A percentile compares a stretch with the other conserved stretches of the same genome.
Evolutionary conservation across 2,888 invertebrate species (phyloP).

Genomic region (Epinotia bilunana): DNA sequence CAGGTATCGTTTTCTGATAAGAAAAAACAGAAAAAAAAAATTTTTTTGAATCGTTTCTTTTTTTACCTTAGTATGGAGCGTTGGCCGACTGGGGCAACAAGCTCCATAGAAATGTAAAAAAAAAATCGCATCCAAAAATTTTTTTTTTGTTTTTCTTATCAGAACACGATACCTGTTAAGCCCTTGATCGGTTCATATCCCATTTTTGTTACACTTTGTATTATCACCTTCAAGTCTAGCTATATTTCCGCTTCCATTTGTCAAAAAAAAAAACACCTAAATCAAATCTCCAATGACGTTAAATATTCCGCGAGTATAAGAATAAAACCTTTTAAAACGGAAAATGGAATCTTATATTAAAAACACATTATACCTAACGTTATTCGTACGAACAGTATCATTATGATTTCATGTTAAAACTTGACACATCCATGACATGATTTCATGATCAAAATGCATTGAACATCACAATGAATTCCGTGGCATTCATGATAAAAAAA

Average conservation of each 20-base stretch:
- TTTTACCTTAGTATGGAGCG: too few relatives aligned
- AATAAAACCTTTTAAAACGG: background rate
- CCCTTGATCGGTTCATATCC: too few relatives aligned
- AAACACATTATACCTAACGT: background rate
- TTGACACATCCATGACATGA: conserved; percentile 1
- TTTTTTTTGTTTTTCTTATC: too few relatives aligned
- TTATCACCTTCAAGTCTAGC: background rate
- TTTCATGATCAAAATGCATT: conserved; percentile 30
- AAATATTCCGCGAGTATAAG: background rate
- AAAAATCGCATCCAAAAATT: too few relatives aligned
- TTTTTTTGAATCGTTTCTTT: too few relatives aligned
- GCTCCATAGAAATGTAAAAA: too few relatives aligned
- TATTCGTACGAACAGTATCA: background rate
- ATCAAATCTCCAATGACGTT: background rate
- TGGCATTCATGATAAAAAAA: background rate
- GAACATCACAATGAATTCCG: conserved; percentile 30
- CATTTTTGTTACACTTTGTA: too few relatives aligned
- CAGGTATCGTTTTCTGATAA: too few relatives aligned
- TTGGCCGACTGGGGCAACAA: too few relatives aligned
- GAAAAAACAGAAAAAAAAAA: too few relatives aligned
- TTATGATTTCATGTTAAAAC: background rate
- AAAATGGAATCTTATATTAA: background rate
- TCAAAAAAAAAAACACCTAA: background rate
- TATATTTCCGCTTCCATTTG: conserved; percentile 4
- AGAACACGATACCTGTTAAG: too few relatives aligned